Base-by-base conservation (phyloP, 2,888 invertebrate genomes). In the Petrolisthes manimaculis region DNA sequence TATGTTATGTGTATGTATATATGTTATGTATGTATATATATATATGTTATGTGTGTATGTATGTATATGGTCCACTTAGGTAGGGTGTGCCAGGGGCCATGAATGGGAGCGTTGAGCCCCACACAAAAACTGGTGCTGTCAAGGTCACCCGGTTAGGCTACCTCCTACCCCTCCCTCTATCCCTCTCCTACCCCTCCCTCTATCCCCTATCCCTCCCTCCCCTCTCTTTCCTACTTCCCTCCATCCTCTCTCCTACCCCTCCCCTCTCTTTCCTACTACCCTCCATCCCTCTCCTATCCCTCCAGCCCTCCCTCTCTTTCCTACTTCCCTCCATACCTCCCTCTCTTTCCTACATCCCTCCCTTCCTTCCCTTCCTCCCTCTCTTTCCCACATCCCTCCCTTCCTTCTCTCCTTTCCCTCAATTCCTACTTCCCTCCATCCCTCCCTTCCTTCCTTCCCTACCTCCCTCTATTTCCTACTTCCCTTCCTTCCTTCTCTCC, bases 61-160 rank as follows among this genome's bases (percentile, higher is more conserved):
- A 53, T 79, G 78, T 51, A 53, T 61, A 67, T 78, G 78, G 24
- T 77, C 78, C 78, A 84, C 83, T 83, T 83, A 83, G 74, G 1
- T 69, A 67, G 82, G 82, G 74, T 12, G 86, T 83, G 86, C 86
- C 86, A 87, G 84, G 81, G 88, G 84, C 88, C 84, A 88, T 88
- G 88, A 88, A 88, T 88, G 88, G 84, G 88, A 81, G 84, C 88
- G 82, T 84, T 88, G 88, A 84, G 84, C 88, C 84, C 84, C n/a
- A 51, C 61, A 86, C 82, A 86, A 86, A 86, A 86, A 86, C 86
- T 61, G 69, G 86, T 81, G 71, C 77, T 24, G 67, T 77, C 86
- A 86, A 86, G 86, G 86, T 81, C 82, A 80, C 51, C 82, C 71
- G 81, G 75, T 24, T 86, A n/a, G 81, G 75, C 18, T 86, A n/a